Percentiles rank a stretch among this genome's conserved stretches.
Evolutionary conservation across 2,888 invertebrate genomes (phyloP).

Genomic region (Cataglyphis albicans): DNA sequence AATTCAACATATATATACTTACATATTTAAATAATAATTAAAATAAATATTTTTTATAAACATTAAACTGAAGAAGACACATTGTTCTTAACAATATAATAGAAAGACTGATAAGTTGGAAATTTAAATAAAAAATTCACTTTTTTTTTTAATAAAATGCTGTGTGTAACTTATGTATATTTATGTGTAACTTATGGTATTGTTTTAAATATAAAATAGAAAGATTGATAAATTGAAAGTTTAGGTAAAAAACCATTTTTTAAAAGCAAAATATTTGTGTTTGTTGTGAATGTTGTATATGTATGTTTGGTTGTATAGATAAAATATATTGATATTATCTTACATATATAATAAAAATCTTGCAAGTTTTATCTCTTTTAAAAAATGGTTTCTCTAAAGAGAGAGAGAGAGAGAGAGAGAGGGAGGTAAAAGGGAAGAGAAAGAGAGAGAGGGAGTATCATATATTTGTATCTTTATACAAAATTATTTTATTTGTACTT

Average conservation of each 20-base stretch:
- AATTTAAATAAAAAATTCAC: conserved; percentile 64
- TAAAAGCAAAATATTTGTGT: conserved; percentile 31
- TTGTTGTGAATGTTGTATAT: not conserved
- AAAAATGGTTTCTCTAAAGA: not conserved
- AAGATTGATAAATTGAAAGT: conserved; percentile 26
- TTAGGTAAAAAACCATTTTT: conserved; percentile 66
- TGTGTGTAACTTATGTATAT: not conserved
- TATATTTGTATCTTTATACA: conserved; percentile 19
- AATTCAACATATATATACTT: conserved; percentile 2
- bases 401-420: not conserved
- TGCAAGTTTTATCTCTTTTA: not conserved
- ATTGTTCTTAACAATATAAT: conserved; percentile 11
- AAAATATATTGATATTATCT: conserved; percentile 20
- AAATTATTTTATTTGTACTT: not conserved
- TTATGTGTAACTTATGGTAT: not conserved
- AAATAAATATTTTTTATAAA: conserved; percentile 30
- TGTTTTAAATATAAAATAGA: conserved; percentile 8
- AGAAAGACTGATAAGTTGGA: conserved; percentile 22
- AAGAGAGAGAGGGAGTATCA: not conserved
- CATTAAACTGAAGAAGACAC: not conserved
- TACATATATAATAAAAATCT: not conserved
- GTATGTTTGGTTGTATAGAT: not conserved
- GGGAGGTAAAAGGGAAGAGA: no score
- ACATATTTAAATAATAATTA: not conserved
- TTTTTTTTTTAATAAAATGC: conserved; percentile 31